These are phyloP conservation scores for Telmatochromis brichardi DNA, from an alignment of 2,113 vertebrate genomes.

Conservation along the genomic window DNA sequence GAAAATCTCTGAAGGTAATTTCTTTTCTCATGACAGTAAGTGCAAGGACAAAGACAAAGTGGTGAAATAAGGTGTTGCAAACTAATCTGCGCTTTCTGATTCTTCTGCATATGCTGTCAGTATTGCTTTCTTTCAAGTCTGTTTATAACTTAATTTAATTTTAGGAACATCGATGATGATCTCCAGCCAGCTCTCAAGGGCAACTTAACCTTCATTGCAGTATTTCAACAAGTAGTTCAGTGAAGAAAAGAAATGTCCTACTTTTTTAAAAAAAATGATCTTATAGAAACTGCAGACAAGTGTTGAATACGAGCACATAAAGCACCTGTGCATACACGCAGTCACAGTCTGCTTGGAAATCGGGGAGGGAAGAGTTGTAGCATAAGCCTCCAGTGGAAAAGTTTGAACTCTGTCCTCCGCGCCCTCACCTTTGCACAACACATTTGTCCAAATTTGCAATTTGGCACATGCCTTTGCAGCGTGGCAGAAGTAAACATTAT, in stretches of 20 bases:
- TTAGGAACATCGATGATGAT: slow-evolving; percentile 12
- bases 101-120: neutral
- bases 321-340: neutral
- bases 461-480: neutral
- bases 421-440: neutral
- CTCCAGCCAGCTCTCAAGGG: slow-evolving; percentile 15
- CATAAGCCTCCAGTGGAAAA: neutral
- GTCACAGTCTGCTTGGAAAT: neutral
- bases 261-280: rapidly evolving
- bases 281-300: neutral
- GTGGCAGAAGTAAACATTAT: neutral
- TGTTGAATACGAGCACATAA: neutral
- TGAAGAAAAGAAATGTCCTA: neutral
- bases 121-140: slow-evolving; percentile 3
- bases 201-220: slow-evolving; percentile 11
- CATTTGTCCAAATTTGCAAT: neutral
- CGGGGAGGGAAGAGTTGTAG: neutral
- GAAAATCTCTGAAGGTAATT: neutral
- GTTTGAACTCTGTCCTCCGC: neutral
- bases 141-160: slow-evolving; percentile 20
- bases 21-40: neutral
- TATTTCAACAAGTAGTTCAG: slow-evolving; percentile 4
- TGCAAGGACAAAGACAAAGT: neutral
- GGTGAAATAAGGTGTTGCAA: neutral
- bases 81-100: neutral